Evolutionary conservation across 2,797 vertebrate genomes (phyloP).

Genomic region (Smutsia temminckii): DNA sequence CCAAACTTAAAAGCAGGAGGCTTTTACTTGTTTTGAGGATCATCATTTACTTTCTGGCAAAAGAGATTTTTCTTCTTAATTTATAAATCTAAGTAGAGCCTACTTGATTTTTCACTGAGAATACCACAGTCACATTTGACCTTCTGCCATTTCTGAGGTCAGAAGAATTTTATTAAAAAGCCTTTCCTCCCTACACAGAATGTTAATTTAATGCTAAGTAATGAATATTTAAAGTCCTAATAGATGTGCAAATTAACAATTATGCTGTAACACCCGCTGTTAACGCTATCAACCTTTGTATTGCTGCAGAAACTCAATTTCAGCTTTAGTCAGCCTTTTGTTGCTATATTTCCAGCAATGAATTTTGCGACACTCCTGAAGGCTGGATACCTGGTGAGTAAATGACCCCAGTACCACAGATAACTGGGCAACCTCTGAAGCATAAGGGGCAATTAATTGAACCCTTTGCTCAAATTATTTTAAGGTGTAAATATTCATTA

Average conservation of each 20-base stretch:
- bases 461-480: slow-evolving; percentile 46
- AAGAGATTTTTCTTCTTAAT: slow-evolving; percentile 29
- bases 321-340: background rate
- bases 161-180: slow-evolving; percentile 64
- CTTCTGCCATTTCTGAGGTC: slow-evolving; percentile 61
- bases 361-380: background rate
- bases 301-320: slow-evolving; percentile 25
- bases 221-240: slow-evolving; percentile 73
- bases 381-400: background rate
- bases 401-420: slow-evolving; percentile 22
- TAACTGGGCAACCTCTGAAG: slow-evolving; percentile 16
- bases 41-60: background rate
- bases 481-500: slow-evolving; percentile 68
- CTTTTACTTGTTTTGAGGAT: background rate
- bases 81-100: slow-evolving; percentile 4
- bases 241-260: slow-evolving; percentile 72
- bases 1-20: background rate
- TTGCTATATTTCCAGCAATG: background rate
- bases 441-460: background rate
- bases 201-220: slow-evolving; percentile 65
- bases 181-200: slow-evolving; percentile 22
- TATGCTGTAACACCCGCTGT: background rate
- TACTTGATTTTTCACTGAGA: slow-evolving; percentile 39
- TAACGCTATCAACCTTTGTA: slow-evolving; percentile 34
- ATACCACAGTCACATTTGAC: slow-evolving; percentile 44